Evolutionary conservation across 2,888 invertebrate genomes (phyloP), one percentile per base, ranked within the genome.

Genomic region (Phlogophora meticulosa): DNA sequence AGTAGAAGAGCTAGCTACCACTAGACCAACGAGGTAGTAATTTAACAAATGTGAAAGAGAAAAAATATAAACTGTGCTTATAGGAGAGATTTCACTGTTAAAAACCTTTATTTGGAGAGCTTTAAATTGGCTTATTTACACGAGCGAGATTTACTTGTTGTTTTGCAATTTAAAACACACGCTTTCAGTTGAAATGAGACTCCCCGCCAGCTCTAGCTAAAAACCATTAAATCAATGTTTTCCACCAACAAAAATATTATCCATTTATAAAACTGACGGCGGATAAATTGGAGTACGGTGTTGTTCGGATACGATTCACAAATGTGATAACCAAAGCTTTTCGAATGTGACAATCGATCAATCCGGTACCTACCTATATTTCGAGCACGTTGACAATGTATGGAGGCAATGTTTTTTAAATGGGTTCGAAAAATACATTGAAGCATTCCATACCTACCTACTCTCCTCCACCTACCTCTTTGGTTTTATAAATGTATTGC

Each of bases 291-390:
- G 13, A 40, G 38, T 56, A 45, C 24, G 48, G 17, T 58, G 28
- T 48, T 52, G 38, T 42, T 32, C 46, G 36, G 34, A 53, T 15
- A 34, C 55, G 15, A 58, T 53, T 40, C 46, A 34, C 61, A n/a
- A 49, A 57, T 59, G 22, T 60, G 32, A 48, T 59, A 49, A 28
- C 34, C 17, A 11, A 43, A 57, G 52, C 56, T 24, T 45, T 72
- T 57, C 34, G 7, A 45, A n/a, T 57, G 56, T 49, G 66, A 32
- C 36, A 24, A 73, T 75, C 60, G 20, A 75, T 78, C 74, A 78
- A 60, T 48, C 40, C 32, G 15, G 9, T 28, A 28, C 28, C 2
- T 28, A 28, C 28, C 28, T 49, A 20, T 55, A 36, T 72, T 58
- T 52, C 24, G n/a, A 22, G 32, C 40, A 49, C 32, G 46, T 48